Evolutionary conservation across 2,113 vertebrate species (phyloP), one percentile per base, ranked within the genome.

Genomic region (Buteo buteo): DNA sequence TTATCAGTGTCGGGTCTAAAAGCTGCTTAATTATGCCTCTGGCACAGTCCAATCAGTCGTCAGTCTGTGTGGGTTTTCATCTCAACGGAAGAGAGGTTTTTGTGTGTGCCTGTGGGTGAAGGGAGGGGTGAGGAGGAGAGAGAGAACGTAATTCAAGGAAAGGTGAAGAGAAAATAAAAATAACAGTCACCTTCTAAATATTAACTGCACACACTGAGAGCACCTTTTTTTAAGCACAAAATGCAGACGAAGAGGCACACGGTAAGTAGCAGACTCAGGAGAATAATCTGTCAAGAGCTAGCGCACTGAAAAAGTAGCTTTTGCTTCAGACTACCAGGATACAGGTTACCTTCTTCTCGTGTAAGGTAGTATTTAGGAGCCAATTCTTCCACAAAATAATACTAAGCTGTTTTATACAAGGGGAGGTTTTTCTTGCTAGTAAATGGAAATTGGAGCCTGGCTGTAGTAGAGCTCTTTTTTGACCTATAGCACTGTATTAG

Each of bases 401-500:
- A 49, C 10, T 73, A 84, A 91, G 42, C 15, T 87, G 9, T 90
- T 95, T 94, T 82, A 40, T 71, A 69, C 2, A 42, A n/a, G 22
- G 26, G 19, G 34, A 86, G 29, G 8, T 54, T 93, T 95, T 81
- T 84, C 73, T 71, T 70, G 21, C 47, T 82, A 47, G 70, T 54
- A 77, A 78, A 84, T 73, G 40, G 44, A 93, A 96, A 95, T 54
- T 81, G 45, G 76, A 70, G 31, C 17, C 25, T 4, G 8, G 44
- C 5, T 94, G 62, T 77, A 90, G 45, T 16, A 84, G 54, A 90
- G 28, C 3, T 54, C 73, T 82, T 86, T 79, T 66, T 66, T 94
- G 82, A 90, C 82, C 70, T 94, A 95, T 88, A 91, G 24, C 61
- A 79, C 65, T 85, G 31, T 86, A 85, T 94, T 79, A 97, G 49